Base-by-base conservation (phyloP, 2,797 vertebrate species). In the Neosalanx taihuensis region DNA sequence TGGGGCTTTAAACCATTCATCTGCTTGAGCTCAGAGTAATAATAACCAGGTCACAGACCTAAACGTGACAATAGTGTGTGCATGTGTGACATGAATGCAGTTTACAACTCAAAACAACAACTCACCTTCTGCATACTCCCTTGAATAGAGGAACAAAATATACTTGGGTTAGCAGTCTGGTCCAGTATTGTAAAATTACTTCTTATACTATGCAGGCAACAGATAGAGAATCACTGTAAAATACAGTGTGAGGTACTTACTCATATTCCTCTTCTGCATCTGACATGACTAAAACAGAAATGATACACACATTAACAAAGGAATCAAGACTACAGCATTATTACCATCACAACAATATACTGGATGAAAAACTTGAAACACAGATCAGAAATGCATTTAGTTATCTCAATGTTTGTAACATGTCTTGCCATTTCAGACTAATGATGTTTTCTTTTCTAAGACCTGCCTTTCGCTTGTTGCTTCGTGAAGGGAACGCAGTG, bases 181-280 rank as follows among this genome's bases (percentile, higher is more conserved):
- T 56, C 51, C 18, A 58, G 3, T 20, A 60, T 13, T n/a, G 51
- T 56, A 56, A 56, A 56, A n/a, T n/a, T 4, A n/a, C 10, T 46
- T 41, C 9, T 53, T 53, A n/a, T 15, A 9, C 7, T 67, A 6
- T 18, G 37, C 35, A 67, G 51, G 5, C 15, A 56, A 56, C 51
- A 56, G 51, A 56, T n/a, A n/a, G 2, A n/a, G 15, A 56, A n/a
- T 56, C 5, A 17, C 18, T 37, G 4, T 18, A n/a, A 6, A 18
- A 18, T 5, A 46, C 41, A 46, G 23, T 67, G 2, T 37, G 12
- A 29, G 12, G 17, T 75, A 83, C 85, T 83, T 65, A 87, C 85
- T 85, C 83, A 70, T 84, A 87, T 56, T 83, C 83, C 61, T 87
- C 84, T 67, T 85, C 85, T 73, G 75, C 76, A 63, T 87, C 85